These are phyloP conservation scores for Cheilosia pagana DNA, from an alignment of 2,888 invertebrate species.

Conservation along the genomic window DNA sequence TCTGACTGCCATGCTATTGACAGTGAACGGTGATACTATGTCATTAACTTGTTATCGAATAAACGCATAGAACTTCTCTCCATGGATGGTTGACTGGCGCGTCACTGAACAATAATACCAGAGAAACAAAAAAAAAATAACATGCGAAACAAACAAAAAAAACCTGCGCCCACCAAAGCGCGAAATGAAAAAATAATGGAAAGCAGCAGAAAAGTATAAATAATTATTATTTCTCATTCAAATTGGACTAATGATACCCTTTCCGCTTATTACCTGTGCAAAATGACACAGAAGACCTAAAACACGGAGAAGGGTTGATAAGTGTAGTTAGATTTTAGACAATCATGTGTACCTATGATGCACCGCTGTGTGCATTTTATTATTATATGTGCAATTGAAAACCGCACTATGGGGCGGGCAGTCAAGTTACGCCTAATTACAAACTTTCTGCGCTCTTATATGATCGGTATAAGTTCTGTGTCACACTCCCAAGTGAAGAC, in stretches of 20 bases:
- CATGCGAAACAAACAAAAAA: not conserved
- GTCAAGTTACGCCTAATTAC: not conserved
- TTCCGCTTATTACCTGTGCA: constrained; percentile 71
- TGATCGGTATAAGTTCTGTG: too few relatives aligned
- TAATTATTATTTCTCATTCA: constrained; percentile 58
- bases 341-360: not conserved
- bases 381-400: too few relatives aligned
- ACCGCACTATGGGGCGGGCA: not conserved
- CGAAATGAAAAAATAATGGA: constrained; percentile 69
- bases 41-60: constrained; percentile 71
- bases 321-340: not conserved
- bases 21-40: constrained; percentile 34
- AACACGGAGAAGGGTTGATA: constrained; percentile 15
- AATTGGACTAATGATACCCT: constrained; percentile 68
- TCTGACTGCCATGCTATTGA: constrained; percentile 16
- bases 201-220: constrained; percentile 50
- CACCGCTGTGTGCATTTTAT: not conserved
- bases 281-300: constrained; percentile 56
- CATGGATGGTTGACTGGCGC: constrained; percentile 53
- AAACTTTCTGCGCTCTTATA: too few relatives aligned
- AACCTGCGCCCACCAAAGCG: constrained; percentile 58
- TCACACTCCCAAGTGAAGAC: too few relatives aligned
- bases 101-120: constrained; percentile 34
- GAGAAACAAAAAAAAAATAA: not conserved
- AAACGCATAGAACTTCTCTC: constrained; percentile 60